These are phyloP conservation scores for Patagioenas fasciata DNA, from an alignment of 2,113 vertebrate genomes.

Conservation along the genomic window DNA sequence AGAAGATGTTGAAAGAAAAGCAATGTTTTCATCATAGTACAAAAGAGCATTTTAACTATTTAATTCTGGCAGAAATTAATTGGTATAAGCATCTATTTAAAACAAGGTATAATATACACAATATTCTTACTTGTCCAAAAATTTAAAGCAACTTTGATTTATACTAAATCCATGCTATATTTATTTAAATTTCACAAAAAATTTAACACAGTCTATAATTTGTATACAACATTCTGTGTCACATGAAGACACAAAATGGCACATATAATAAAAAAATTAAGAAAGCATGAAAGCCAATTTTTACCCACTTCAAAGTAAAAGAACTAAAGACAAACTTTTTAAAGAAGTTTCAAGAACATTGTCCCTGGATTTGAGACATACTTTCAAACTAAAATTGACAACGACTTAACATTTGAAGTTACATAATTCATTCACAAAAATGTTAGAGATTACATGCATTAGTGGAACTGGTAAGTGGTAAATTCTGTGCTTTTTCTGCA, in stretches of 20 bases:
- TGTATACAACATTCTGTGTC: background rate
- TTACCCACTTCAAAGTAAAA: background rate
- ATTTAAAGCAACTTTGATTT: background rate
- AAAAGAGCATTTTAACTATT: background rate
- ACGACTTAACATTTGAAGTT: background rate
- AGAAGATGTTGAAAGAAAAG: slow-evolving; percentile 17
- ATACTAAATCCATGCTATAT: background rate
- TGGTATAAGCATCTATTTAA: background rate
- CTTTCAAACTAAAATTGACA: background rate
- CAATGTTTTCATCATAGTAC: background rate
- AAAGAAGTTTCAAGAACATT: background rate
- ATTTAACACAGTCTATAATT: background rate
- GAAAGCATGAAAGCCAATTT: background rate
- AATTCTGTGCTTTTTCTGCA: background rate
- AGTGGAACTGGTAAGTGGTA: background rate
- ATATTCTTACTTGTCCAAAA: background rate
- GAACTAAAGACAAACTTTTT: background rate
- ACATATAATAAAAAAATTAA: background rate
- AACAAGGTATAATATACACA: accelerated
- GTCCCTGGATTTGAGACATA: background rate
- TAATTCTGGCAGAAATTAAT: background rate
- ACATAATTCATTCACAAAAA: background rate
- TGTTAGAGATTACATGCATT: background rate
- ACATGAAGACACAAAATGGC: background rate
- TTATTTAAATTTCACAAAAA: background rate